Conservation (phyloP, 1,140 invertebrate genomes). For the Leptinotarsa lineolata region DNA sequence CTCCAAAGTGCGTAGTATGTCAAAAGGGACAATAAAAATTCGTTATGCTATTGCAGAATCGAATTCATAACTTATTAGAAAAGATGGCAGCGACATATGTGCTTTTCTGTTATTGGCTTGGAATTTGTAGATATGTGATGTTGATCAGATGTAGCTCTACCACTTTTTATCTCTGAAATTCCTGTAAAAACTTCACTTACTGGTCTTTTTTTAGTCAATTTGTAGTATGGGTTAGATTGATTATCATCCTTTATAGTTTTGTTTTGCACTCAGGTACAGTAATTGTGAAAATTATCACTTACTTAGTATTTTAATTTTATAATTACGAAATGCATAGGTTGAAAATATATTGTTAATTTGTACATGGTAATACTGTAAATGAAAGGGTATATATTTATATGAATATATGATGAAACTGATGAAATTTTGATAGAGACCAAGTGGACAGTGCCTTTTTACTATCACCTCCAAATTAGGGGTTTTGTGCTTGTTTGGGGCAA, state of each 20-base stretch:
- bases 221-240: slow-evolving; percentile 27
- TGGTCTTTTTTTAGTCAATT: slow-evolving; percentile 26
- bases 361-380: slow-evolving; percentile 30
- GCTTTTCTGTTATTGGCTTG: too few species aligned
- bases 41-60: too few species aligned
- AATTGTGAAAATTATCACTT: slow-evolving; percentile 31
- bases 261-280: slow-evolving; percentile 45
- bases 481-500: slow-evolving; percentile 30
- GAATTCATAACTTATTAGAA: too few species aligned
- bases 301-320: slow-evolving; percentile 43
- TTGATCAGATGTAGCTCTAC: neutral
- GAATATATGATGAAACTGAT: slow-evolving; percentile 29
- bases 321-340: slow-evolving; percentile 22
- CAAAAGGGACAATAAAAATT: too few species aligned
- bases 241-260: slow-evolving; percentile 30
- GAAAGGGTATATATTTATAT: slow-evolving; percentile 35
- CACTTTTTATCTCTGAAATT: neutral
- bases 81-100: too few species aligned
- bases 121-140: too few species aligned
- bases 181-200: neutral
- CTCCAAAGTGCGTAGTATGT: too few species aligned
- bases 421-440: slow-evolving; percentile 43
- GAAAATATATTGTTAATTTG: slow-evolving; percentile 31
- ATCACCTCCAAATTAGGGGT: slow-evolving; percentile 21
- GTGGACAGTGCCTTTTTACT: slow-evolving; percentile 47